Base-by-base conservation (phyloP, 2,888 invertebrate genomes). In the Margaritifera margaritifera region DNA sequence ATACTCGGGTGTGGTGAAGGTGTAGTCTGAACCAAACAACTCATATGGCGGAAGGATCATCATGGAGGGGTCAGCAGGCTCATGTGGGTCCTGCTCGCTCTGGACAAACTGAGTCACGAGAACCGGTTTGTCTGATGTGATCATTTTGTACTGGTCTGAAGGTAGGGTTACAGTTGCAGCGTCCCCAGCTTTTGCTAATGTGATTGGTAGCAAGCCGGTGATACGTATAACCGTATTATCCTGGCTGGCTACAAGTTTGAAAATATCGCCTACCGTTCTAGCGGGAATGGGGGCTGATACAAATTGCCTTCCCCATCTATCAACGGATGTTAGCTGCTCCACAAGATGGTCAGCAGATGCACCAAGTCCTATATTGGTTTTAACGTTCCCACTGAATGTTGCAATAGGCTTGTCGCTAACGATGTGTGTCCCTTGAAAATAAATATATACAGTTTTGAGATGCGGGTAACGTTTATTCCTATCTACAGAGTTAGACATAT, bases 251-350 rank as follows among this genome's bases (percentile, higher is more conserved):
- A 77, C 68, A 0, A 86, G 65, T 59, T 80, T 70, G 66, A 81
- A 80, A 25, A 83, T 65, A 66, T 87, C 86, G 5, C 86, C 86
- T 2, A 76, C 76, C 6, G 79, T 79, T 54, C 85, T 71, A 56
- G 76, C 79, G 3, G 85, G 82, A 15, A 85, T 80, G 20, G 84
- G 84, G 4, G 81, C 83, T 8, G 81, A 80, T 42, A 83, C 72
- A 74, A 84, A 87, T 54, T 77, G 65, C 50, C 75, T 77, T 18
- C 86, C 86, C 86, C 86, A 86, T 31, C 80, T 79, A 57, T 80
- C 77, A 1, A 81, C 68, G 0, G 86, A 81, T 15, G 78, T 74
- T 59, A 86, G 54, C 74, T 82, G 79, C 62, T 84, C 85, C 6
- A 83, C 79, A 55, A 86, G 72, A 68, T 86, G 86, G 69, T 86